Evolutionary conservation across 1,140 invertebrate species (phyloP).

Genomic region (Drosophila mauritiana): DNA sequence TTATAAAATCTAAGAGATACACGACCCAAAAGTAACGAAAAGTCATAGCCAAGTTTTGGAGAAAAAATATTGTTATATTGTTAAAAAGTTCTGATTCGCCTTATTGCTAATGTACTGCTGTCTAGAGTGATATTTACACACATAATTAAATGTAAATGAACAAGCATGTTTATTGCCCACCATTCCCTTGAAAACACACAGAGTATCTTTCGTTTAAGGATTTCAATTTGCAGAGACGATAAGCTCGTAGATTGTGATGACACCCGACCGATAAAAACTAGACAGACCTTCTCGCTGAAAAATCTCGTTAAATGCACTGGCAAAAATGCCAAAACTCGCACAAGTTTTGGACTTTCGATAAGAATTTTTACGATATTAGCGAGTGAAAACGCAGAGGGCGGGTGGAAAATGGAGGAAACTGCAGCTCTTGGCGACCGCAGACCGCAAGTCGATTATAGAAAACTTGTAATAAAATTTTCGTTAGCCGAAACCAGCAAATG

Average conservation of each 20-base stretch:
- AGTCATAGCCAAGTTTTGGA: too few relatives aligned
- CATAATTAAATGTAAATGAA: too few relatives aligned
- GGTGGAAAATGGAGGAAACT: constrained; percentile 12
- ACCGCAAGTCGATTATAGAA: constrained; percentile 75
- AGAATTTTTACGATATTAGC: constrained; percentile 65
- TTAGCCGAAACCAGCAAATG: constrained; percentile 68
- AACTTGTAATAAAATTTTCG: constrained; percentile 79
- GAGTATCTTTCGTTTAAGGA: too few relatives aligned
- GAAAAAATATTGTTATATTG: too few relatives aligned
- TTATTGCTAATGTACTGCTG: too few relatives aligned
- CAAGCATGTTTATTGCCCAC: too few relatives aligned
- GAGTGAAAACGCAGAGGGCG: neutral
- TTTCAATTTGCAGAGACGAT: neutral
- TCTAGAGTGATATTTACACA: too few relatives aligned
- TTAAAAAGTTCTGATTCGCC: too few relatives aligned
- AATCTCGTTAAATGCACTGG: constrained; percentile 11
- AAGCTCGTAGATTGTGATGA: constrained; percentile 4
- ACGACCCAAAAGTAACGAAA: neutral
- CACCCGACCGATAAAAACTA: constrained; percentile 4
- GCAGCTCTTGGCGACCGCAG: constrained; percentile 39
- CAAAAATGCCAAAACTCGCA: constrained; percentile 20
- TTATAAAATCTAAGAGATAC: neutral
- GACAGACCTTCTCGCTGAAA: neutral
- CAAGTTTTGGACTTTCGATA: constrained; percentile 18
- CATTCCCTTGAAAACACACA: too few relatives aligned